Evolutionary conservation across 2,888 invertebrate species (phyloP).

Genomic region (Drosophila vallismaia): DNA sequence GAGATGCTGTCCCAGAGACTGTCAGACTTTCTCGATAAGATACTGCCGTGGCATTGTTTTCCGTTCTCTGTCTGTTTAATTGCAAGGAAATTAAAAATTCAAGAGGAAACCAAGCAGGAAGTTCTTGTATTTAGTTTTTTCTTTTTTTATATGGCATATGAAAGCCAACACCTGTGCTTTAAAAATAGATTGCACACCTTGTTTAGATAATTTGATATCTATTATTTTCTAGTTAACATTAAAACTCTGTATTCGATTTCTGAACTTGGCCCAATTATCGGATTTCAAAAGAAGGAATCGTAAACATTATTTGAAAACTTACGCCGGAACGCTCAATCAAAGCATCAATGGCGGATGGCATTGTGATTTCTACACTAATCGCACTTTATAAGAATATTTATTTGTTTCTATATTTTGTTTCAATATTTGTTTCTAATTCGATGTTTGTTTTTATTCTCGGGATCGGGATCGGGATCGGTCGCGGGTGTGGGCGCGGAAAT

Average conservation of each 20-base stretch:
- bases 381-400: conserved; percentile 11
- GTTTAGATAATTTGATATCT: too few species aligned
- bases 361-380: conserved; percentile 44
- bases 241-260: neutral
- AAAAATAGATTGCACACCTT: too few species aligned
- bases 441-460: neutral
- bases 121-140: too few species aligned
- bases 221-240: too few species aligned
- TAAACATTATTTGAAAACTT: conserved; percentile 45
- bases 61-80: neutral
- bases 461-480: too few species aligned
- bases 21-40: neutral
- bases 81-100: neutral
- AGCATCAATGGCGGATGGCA: conserved; percentile 82
- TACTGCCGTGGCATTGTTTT: neutral
- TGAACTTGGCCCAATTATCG: conserved; percentile 68
- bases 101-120: too few species aligned
- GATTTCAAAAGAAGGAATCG: conserved; percentile 23
- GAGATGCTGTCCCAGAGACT: neutral
- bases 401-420: neutral
- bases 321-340: conserved; percentile 82
- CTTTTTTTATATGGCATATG: neutral
- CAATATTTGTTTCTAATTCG: conserved; percentile 11
- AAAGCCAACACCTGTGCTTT: neutral
- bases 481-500: conserved; percentile 29